Percentiles rank a stretch among this genome's conserved stretches.
These are phyloP conservation scores for Syngnathoides biaculeatus DNA, from an alignment of 2,113 vertebrate genomes.

Conservation along the genomic window DNA sequence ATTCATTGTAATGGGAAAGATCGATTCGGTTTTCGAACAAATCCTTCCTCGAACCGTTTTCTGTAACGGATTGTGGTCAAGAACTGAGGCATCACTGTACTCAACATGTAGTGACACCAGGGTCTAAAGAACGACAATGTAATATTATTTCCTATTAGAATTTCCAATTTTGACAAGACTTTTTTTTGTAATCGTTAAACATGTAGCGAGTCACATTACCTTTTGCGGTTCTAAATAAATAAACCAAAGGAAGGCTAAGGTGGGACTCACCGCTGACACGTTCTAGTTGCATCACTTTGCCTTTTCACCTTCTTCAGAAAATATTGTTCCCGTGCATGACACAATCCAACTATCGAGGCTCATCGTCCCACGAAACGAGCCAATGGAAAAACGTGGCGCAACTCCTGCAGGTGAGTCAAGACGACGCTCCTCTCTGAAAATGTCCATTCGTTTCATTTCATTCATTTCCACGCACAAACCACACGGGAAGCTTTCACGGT, in stretches of 20 bases:
- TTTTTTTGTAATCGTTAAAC: neutral
- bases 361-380: neutral
- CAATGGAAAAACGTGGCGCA: neutral
- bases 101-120: too few relatives aligned
- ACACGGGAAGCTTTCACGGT: neutral
- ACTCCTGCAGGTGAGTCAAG: neutral
- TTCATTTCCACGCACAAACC: neutral
- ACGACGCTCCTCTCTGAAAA: conserved; percentile 3
- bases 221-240: neutral
- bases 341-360: neutral
- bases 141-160: too few relatives aligned
- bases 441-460: neutral
- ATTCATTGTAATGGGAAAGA: too few relatives aligned
- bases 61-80: too few relatives aligned
- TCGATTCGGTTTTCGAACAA: too few relatives aligned
- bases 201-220: neutral
- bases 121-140: too few relatives aligned
- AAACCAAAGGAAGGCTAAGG: neutral
- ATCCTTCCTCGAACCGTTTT: too few relatives aligned
- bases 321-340: neutral
- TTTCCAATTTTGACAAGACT: neutral
- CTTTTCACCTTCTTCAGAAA: neutral
- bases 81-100: too few relatives aligned
- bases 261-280: neutral
- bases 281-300: neutral